These are phyloP conservation scores for Varanus salvator DNA, from an alignment of 2,113 vertebrate genomes.

Conservation along the genomic window DNA sequence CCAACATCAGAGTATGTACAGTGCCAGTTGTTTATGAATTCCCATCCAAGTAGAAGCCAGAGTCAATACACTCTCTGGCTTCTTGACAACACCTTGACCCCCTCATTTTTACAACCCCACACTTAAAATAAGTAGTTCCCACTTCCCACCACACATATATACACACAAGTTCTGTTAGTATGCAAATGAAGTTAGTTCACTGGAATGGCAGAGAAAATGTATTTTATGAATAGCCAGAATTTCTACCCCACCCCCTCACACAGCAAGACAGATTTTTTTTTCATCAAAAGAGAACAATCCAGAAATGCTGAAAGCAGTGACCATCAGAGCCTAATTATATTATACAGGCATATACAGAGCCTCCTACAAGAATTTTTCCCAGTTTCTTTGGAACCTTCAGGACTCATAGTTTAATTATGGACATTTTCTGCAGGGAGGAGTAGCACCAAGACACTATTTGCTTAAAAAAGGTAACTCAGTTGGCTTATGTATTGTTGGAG, in stretches of 20 bases:
- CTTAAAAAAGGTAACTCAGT: neutral
- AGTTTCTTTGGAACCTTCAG: neutral
- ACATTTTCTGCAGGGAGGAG: neutral
- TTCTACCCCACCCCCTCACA: neutral
- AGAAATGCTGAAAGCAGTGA: neutral
- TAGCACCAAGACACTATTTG: neutral
- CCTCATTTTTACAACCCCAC: neutral
- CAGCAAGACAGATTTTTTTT: neutral
- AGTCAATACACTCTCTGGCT: neutral
- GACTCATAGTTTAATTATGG: neutral
- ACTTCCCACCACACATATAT: neutral
- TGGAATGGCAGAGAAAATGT: neutral
- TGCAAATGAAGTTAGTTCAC: conserved; percentile 21
- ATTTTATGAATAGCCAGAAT: neutral
- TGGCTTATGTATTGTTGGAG: neutral
- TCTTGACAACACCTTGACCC: neutral
- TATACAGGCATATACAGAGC: neutral
- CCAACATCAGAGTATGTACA: neutral
- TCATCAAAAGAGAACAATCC: neutral
- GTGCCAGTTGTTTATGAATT: neutral
- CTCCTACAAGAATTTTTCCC: neutral
- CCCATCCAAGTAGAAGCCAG: neutral
- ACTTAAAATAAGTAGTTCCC: neutral
- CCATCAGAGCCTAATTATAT: neutral
- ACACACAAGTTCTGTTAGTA: neutral